A percentile compares a stretch with the other conserved stretches of the same genome.
Conservation (phyloP, 2,888 invertebrate species). For the Tetramorium bicarinatum region DNA sequence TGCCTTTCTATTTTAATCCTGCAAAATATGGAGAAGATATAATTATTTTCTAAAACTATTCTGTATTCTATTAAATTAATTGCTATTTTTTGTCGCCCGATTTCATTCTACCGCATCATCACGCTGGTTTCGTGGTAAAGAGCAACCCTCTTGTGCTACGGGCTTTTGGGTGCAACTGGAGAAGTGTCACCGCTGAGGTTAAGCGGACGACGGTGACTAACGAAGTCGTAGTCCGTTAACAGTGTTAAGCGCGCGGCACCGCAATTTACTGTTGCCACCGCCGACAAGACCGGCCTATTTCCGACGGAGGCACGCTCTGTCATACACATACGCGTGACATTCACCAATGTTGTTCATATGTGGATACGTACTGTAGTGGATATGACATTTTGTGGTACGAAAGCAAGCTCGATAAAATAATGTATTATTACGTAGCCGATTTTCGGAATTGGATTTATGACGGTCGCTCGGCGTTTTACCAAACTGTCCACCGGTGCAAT, state of each 20-base stretch:
- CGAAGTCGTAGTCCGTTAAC: constrained; percentile 58
- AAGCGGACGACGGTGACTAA: constrained; percentile 51
- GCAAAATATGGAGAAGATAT: background rate
- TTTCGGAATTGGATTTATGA: constrained; percentile 62
- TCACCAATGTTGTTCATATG: background rate
- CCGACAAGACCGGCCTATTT: constrained; percentile 67
- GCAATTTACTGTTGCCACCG: constrained; percentile 64
- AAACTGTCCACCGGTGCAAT: constrained; percentile 73
- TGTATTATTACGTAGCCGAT: constrained; percentile 64
- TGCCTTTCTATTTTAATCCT: background rate
- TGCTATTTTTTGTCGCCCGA: background rate
- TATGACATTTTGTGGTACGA: background rate
- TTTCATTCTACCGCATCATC: background rate
- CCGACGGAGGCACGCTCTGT: constrained; percentile 33
- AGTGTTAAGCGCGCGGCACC: constrained; percentile 59
- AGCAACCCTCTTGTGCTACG: constrained; percentile 9
- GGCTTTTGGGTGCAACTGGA: constrained; percentile 40
- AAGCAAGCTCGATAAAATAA: constrained; percentile 55
- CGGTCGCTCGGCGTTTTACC: constrained; percentile 63
- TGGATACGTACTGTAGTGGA: background rate
- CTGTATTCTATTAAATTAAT: background rate
- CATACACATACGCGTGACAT: background rate
- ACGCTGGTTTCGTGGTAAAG: constrained; percentile 24
- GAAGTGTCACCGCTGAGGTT: constrained; percentile 48
- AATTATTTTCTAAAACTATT: background rate